These are phyloP conservation scores for Aurelia aurita complex sp. Pacific DNA, from an alignment of 30 jellyfish, hydroid and myxozoan species.

Conservation along the genomic window DNA sequence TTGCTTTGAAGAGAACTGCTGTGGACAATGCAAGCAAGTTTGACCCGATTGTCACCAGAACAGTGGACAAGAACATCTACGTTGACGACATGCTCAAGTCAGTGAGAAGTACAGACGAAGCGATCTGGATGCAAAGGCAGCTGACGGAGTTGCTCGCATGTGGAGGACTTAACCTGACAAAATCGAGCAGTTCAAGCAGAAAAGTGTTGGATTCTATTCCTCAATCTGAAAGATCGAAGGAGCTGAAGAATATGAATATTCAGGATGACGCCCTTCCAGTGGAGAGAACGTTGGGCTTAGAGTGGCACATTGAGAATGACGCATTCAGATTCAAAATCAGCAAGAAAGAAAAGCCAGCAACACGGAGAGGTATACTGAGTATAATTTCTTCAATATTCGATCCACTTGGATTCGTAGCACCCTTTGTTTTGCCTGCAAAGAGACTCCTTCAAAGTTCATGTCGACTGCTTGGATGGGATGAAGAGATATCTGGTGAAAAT, in stretches of 20 bases:
- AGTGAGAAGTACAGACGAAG: conserved; percentile 6
- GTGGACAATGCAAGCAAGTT: conserved; percentile 10
- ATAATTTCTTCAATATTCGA: conserved; percentile 54
- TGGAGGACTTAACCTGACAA: conserved; percentile 50
- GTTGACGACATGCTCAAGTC: conserved; percentile 52
- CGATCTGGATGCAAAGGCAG: conserved; percentile 19
- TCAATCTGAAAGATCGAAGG: conserved; percentile 34
- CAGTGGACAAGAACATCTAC: conserved; percentile 37
- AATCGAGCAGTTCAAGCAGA: conserved; percentile 23
- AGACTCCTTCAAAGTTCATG: conserved; percentile 41
- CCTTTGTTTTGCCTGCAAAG: conserved; percentile 55
- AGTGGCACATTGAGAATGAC: conserved; percentile 57
- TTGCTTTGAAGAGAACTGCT: conserved; percentile 72
- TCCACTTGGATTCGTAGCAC: conserved; percentile 68
- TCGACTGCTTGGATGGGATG: conserved; percentile 40
- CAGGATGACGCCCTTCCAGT: conserved; percentile 29
- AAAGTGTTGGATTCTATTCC: conserved; percentile 31
- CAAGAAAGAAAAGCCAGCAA: conserved; percentile 32
- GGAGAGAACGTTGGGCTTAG: conserved; percentile 53
- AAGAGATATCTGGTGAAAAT: conserved; percentile 44
- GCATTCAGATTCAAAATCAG: conserved; percentile 30
- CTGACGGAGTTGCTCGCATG: conserved; percentile 33
- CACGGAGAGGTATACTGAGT: conserved; percentile 43
- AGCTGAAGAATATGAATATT: conserved; percentile 14
- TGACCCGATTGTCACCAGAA: background rate